Percentiles rank a stretch among this genome's conserved stretches.
Evolutionary conservation across 2,113 vertebrate genomes (phyloP).

Genomic region (Planiliza haematocheilus): DNA sequence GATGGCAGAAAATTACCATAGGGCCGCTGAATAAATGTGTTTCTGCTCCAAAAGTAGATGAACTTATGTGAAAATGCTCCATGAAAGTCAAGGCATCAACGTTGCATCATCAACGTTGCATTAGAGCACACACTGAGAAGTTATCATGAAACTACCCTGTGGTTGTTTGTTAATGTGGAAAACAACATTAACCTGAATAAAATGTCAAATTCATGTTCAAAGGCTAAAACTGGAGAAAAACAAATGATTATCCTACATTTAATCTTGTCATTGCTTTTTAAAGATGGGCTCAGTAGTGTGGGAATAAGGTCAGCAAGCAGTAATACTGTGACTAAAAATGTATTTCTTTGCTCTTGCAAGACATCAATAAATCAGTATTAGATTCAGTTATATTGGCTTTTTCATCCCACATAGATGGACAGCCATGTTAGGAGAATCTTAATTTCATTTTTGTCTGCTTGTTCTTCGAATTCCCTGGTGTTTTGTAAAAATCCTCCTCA

Average conservation of each 20-base stretch:
- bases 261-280: neutral
- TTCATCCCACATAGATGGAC: conserved; percentile 12
- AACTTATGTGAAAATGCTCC: too few species aligned
- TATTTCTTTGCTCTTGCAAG: conserved; percentile 21
- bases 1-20: too few species aligned
- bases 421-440: conserved; percentile 6
- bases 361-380: conserved; percentile 10
- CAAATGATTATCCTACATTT: neutral
- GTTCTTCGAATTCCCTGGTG: conserved; percentile 12
- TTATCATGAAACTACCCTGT: too few species aligned
- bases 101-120: too few species aligned
- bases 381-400: neutral
- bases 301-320: conserved; percentile 30
- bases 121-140: too few species aligned
- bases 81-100: too few species aligned
- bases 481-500: conserved; percentile 6
- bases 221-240: neutral
- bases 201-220: neutral
- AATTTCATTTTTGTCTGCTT: conserved; percentile 15
- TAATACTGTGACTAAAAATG: conserved; percentile 19
- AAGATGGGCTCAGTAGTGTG: neutral
- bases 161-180: too few species aligned
- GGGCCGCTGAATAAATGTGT: too few species aligned
- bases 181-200: neutral
- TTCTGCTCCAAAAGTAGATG: too few species aligned